These are phyloP conservation scores for Plestiodon gilberti DNA, from an alignment of 2,113 vertebrate species.

Conservation along the genomic window DNA sequence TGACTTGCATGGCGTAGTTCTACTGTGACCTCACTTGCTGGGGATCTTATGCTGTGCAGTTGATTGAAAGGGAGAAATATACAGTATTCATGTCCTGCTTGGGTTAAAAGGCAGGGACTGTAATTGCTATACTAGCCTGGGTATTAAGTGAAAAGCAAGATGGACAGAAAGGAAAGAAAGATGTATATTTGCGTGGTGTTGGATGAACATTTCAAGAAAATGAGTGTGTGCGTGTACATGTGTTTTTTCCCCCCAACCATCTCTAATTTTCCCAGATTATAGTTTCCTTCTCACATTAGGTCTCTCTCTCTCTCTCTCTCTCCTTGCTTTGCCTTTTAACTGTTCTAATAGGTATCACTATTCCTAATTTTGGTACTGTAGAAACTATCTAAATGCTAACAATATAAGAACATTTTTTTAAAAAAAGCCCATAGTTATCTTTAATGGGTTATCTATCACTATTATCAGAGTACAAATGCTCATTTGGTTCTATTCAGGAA, in stretches of 20 bases:
- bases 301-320: neutral
- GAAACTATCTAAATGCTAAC: neutral
- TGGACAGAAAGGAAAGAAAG: neutral
- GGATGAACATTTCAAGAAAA: neutral
- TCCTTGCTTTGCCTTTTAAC: slow-evolving; percentile 8
- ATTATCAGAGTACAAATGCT: neutral
- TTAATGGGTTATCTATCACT: no score
- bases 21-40: neutral
- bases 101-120: neutral
- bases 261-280: neutral
- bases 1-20: neutral
- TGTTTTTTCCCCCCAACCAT: neutral
- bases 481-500: neutral
- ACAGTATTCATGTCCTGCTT: neutral
- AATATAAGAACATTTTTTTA: neutral
- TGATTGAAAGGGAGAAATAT: neutral
- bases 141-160: no score
- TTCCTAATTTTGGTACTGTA: neutral
- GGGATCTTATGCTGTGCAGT: neutral
- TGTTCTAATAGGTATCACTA: neutral
- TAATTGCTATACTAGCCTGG: neutral
- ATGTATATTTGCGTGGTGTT: neutral
- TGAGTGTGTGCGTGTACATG: neutral
- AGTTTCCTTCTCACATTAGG: neutral
- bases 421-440: no score